Evolutionary conservation across 2,797 vertebrate genomes (phyloP).

Genomic region (Paedocypris micromegethes): DNA sequence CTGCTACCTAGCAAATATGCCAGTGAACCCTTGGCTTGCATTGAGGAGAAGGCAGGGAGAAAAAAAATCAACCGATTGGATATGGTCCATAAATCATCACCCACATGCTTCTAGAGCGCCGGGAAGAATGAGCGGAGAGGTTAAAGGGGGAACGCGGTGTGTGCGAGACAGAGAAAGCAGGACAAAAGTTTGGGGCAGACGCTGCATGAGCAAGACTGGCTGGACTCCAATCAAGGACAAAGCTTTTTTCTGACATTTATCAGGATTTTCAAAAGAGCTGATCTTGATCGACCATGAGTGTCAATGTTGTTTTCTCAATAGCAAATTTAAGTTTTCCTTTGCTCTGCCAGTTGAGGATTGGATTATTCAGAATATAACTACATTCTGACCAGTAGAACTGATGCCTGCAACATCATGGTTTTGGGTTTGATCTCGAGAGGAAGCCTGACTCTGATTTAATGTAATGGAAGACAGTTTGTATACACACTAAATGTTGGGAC

Average conservation of each 20-base stretch:
- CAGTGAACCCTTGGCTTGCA: constrained; percentile 57
- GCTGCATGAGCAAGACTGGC: constrained; percentile 17
- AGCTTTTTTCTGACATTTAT: neutral
- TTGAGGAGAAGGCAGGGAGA: constrained; percentile 19
- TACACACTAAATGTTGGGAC: no score
- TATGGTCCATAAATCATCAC: constrained; percentile 74
- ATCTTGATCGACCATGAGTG: no score
- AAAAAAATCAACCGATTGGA: constrained; percentile 65
- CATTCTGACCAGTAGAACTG: no score
- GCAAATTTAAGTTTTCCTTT: no score
- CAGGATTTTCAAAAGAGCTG: neutral
- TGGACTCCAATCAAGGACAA: constrained; percentile 17
- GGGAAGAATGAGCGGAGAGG: constrained; percentile 54
- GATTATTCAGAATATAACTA: no score
- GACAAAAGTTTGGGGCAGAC: neutral
- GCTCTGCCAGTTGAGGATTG: no score
- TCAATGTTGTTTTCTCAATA: no score
- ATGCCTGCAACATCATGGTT: no score
- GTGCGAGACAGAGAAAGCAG: neutral
- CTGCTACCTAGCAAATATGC: constrained; percentile 60
- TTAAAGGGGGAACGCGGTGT: constrained; percentile 36
- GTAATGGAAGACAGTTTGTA: no score
- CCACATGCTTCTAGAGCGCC: constrained; percentile 66
- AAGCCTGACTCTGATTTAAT: no score
- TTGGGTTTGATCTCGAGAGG: no score